A percentile compares a stretch with the other conserved stretches of the same genome.
phyloP scores from a whole-genome alignment of 2,888 invertebrate genomes.

The Drosophila picticornis region DNA sequence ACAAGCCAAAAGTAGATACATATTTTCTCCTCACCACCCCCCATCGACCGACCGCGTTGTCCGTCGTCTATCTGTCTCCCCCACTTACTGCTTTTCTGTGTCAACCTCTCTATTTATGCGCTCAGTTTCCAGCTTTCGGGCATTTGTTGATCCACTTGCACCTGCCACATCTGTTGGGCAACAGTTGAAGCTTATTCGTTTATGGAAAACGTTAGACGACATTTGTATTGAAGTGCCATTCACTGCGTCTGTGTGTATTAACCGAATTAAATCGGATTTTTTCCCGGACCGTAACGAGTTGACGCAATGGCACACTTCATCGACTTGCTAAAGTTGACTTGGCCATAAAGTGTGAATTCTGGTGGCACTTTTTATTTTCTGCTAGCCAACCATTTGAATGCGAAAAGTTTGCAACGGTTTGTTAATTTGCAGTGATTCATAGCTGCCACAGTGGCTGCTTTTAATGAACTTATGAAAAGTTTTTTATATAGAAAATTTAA shows the following conservation, averaged over 20 bases:
- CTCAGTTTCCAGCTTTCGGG: slow-evolving; percentile 28
- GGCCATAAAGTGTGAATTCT: slow-evolving; percentile 6
- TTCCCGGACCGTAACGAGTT: slow-evolving; percentile 15
- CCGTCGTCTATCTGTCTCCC: neutral
- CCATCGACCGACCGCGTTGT: neutral
- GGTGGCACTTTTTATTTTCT: slow-evolving; percentile 1
- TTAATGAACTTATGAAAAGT: slow-evolving; percentile 17
- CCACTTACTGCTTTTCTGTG: neutral
- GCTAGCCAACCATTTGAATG: slow-evolving; percentile 17
- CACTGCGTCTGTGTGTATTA: neutral
- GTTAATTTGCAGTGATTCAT: slow-evolving; percentile 8
- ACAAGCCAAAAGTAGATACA: slow-evolving; percentile 73
- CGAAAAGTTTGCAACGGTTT: slow-evolving; percentile 24
- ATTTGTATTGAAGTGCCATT: slow-evolving; percentile 47
- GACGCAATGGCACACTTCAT: slow-evolving; percentile 21
- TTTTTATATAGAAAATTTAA: slow-evolving; percentile 7
- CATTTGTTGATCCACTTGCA: slow-evolving; percentile 38
- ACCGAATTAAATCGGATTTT: slow-evolving; percentile 10
- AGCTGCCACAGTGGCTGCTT: slow-evolving; percentile 12
- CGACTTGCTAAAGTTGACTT: slow-evolving; percentile 19
- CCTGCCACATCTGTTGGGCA: slow-evolving; percentile 30
- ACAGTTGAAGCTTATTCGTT: slow-evolving; percentile 58
- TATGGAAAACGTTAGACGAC: slow-evolving; percentile 65
- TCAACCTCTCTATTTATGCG: slow-evolving; percentile 13
- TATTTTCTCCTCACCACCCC: slow-evolving; percentile 43